Percentiles rank a stretch among this genome's conserved stretches.
These are phyloP conservation scores for Maccullochella peelii DNA, from an alignment of 2,113 vertebrate species.

Conservation along the genomic window DNA sequence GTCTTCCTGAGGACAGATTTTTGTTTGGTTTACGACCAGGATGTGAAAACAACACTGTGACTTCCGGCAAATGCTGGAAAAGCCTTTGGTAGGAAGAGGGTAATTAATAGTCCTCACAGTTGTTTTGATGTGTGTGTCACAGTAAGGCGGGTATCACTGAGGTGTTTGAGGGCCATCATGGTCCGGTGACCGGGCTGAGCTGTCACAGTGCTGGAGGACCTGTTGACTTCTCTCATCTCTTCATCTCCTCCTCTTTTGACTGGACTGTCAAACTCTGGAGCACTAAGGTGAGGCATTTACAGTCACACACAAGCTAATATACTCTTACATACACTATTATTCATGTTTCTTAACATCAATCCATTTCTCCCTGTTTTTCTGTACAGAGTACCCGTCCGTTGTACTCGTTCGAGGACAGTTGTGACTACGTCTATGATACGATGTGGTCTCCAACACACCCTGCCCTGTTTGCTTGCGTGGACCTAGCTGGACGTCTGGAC, in stretches of 20 bases:
- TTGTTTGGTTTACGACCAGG: not conserved
- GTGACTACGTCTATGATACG: slow-evolving; percentile 96
- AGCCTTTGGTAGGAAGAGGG: not conserved
- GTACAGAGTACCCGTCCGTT: slow-evolving; percentile 94
- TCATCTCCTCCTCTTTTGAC: slow-evolving; percentile 98
- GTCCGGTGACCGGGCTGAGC: slow-evolving; percentile 97
- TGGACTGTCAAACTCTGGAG: slow-evolving; percentile 99
- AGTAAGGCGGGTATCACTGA: slow-evolving; percentile 99
- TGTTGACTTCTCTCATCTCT: slow-evolving; percentile 97
- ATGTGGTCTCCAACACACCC: slow-evolving; percentile 99
- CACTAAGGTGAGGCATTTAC: slow-evolving; percentile 89
- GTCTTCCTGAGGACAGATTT: not conserved
- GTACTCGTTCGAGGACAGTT: slow-evolving; percentile 98
- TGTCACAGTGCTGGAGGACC: slow-evolving; percentile 95
- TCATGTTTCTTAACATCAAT: not conserved
- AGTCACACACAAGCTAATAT: not conserved
- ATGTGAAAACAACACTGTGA: not conserved
- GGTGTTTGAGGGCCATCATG: slow-evolving; percentile 98
- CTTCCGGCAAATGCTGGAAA: not conserved
- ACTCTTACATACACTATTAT: not conserved
- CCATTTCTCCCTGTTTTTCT: not conserved
- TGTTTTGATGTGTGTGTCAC: slow-evolving; percentile 54
- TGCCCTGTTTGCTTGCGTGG: slow-evolving; percentile 96
- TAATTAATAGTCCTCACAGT: not conserved
- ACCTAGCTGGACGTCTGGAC: slow-evolving; percentile 94